Evolutionary conservation across 2,113 vertebrate genomes (phyloP).

Genomic region (Callorhinus ursinus): DNA sequence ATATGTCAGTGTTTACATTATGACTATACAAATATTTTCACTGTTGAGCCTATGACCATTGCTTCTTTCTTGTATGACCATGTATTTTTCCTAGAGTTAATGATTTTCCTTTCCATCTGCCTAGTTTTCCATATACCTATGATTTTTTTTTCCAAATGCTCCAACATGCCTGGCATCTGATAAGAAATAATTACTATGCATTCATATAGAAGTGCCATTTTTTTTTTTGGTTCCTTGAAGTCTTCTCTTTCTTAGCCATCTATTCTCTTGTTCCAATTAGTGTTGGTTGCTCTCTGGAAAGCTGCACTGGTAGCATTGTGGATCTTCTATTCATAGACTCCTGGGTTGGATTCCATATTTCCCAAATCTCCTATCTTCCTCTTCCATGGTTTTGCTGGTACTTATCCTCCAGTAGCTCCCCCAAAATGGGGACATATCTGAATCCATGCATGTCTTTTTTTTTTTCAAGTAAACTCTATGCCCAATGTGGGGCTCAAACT

Average conservation of each 20-base stretch:
- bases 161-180: neutral
- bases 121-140: conserved; percentile 41
- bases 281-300: neutral
- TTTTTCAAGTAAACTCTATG: neutral
- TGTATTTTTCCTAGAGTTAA: conserved; percentile 60
- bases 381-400: neutral
- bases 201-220: neutral
- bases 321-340: neutral
- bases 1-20: conserved; percentile 42
- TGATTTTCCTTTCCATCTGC: conserved; percentile 58
- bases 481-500: neutral
- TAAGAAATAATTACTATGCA: conserved; percentile 40
- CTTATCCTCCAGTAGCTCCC: neutral
- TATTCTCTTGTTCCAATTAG: neutral
- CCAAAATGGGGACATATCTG: neutral
- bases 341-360: neutral
- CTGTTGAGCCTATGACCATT: conserved; percentile 23
- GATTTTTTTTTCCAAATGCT: neutral
- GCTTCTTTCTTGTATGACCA: conserved; percentile 29
- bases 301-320: neutral
- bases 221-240: neutral
- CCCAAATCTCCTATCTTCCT: neutral
- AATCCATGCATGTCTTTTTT: neutral
- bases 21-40: conserved; percentile 53
- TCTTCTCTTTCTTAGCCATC: neutral